Percentiles rank a stretch among this genome's conserved stretches.
Conservation (phyloP, 2,888 invertebrate species). For the Camponotus fellah region DNA sequence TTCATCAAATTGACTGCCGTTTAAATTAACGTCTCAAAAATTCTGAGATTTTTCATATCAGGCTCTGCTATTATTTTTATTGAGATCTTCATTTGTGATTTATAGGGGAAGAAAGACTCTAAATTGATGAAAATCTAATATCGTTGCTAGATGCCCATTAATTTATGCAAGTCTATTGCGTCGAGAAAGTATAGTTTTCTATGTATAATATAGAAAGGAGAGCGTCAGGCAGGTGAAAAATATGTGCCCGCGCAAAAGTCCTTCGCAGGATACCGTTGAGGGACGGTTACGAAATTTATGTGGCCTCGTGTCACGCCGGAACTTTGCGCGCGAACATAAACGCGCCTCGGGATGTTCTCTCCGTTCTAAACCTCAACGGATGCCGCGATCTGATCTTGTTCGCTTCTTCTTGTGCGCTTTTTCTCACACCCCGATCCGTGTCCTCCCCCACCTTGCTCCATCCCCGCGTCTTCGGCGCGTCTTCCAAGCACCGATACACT, state of each 20-base stretch:
- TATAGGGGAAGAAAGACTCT: neutral
- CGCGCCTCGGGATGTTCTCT: slow-evolving; percentile 57
- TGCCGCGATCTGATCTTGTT: slow-evolving; percentile 80
- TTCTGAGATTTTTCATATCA: neutral
- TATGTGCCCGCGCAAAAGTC: slow-evolving; percentile 4
- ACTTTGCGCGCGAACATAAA: slow-evolving; percentile 68
- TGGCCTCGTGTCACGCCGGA: slow-evolving; percentile 35
- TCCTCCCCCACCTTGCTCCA: slow-evolving; percentile 59
- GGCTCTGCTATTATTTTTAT: neutral
- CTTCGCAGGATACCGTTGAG: slow-evolving; percentile 18
- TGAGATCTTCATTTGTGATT: neutral
- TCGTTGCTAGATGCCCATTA: neutral
- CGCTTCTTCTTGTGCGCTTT: slow-evolving; percentile 73
- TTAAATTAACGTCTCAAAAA: slow-evolving; percentile 5
- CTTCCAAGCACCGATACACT: slow-evolving; percentile 65
- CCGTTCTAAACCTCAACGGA: slow-evolving; percentile 66
- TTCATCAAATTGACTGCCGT: neutral
- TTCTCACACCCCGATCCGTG: slow-evolving; percentile 58
- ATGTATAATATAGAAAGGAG: neutral
- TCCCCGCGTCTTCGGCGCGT: slow-evolving; percentile 51
- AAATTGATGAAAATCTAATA: neutral
- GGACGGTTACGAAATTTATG: slow-evolving; percentile 18
- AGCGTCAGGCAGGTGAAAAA: slow-evolving; percentile 15
- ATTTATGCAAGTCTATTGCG: neutral
- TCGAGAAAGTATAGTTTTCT: neutral